A percentile compares a stretch with the other conserved stretches of the same genome.
phyloP scores from a whole-genome alignment of 2,797 vertebrate species.

The Ataeniobius toweri region DNA sequence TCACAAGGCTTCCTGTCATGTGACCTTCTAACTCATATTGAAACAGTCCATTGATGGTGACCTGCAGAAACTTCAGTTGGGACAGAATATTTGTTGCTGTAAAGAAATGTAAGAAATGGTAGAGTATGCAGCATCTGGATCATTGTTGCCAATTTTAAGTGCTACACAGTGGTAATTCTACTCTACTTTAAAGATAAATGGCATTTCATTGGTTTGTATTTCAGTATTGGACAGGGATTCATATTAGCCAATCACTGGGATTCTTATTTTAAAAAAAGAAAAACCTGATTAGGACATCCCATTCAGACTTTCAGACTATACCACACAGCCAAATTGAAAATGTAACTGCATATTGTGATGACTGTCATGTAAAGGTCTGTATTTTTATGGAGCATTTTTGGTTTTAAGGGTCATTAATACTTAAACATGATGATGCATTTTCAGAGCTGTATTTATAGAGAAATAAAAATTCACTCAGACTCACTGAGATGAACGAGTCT shows the following conservation, averaged over 20 bases:
- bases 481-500: not conserved
- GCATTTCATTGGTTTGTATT: not conserved
- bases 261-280: not conserved
- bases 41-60: not conserved
- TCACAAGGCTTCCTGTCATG: not conserved
- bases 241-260: not conserved
- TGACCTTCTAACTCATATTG: not conserved
- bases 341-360: not conserved
- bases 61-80: not conserved
- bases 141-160: not conserved
- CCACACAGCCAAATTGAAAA: not conserved
- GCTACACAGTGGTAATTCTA: not conserved
- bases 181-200: not conserved
- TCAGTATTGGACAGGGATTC: not conserved
- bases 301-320: not conserved
- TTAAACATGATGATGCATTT: not conserved
- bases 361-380: not conserved
- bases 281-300: not conserved
- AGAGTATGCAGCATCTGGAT: not conserved
- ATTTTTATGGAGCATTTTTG: not conserved
- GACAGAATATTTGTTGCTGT: not conserved
- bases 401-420: not conserved
- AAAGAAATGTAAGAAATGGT: not conserved
- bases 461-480: not conserved
- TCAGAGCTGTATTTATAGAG: not conserved